These are phyloP conservation scores for Heliothis peltigera DNA, from an alignment of 2,888 invertebrate species.

Conservation along the genomic window DNA sequence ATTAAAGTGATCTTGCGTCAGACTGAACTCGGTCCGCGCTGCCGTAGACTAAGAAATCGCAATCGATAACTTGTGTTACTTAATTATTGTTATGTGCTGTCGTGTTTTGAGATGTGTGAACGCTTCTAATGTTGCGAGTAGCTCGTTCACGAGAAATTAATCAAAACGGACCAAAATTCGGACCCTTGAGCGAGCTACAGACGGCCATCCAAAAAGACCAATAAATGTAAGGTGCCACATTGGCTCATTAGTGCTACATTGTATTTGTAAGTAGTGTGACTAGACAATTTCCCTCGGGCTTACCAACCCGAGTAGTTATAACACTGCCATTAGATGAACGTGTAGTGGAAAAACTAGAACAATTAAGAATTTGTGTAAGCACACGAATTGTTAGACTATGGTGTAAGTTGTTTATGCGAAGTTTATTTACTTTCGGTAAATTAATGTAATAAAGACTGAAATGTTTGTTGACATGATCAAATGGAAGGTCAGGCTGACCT, in stretches of 20 bases:
- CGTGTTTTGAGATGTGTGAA: conserved; percentile 39
- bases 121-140: conserved; percentile 23
- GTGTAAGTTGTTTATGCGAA: conserved; percentile 56
- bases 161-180: conserved; percentile 15
- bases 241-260: conserved; percentile 63
- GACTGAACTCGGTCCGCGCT: conserved; percentile 60
- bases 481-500: conserved; percentile 57
- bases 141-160: conserved; percentile 37
- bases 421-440: conserved; percentile 66
- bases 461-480: conserved; percentile 60
- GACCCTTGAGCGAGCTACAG: conserved; percentile 43
- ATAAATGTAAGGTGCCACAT: conserved; percentile 77
- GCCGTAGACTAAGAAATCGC: conserved; percentile 61
- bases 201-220: conserved; percentile 31
- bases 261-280: conserved; percentile 66
- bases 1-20: conserved; percentile 43
- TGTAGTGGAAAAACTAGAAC: conserved; percentile 65
- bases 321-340: conserved; percentile 61
- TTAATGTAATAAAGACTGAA: conserved; percentile 74
- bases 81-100: conserved; percentile 60
- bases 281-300: conserved; percentile 56
- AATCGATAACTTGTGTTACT: conserved; percentile 58
- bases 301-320: conserved; percentile 27
- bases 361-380: conserved; percentile 62
- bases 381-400: conserved; percentile 56